phyloP scores from a whole-genome alignment of 2,113 vertebrate genomes.

The Phoxinus phoxinus region DNA sequence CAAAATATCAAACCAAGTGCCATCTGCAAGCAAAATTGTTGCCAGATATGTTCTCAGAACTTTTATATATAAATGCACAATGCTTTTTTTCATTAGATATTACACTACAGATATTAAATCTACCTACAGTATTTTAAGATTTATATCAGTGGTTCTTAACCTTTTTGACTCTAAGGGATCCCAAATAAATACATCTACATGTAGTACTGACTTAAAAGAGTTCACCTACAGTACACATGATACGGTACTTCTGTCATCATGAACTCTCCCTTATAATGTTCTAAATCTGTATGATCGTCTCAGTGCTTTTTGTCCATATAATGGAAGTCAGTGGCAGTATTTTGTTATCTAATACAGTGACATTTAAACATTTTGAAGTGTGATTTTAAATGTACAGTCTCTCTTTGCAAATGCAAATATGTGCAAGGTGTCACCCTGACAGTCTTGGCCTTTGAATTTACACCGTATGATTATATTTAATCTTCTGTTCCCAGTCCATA shows the following conservation, averaged over 20 bases:
- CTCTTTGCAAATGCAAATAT: background rate
- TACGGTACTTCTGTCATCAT: too few species aligned
- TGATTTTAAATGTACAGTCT: background rate
- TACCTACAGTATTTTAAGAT: too few species aligned
- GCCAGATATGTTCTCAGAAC: background rate
- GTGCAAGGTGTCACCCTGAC: constrained; percentile 1
- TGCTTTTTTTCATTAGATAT: background rate
- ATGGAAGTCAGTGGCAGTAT: background rate
- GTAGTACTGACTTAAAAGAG: too few species aligned
- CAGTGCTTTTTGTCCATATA: background rate
- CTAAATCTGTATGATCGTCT: too few species aligned
- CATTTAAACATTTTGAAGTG: too few species aligned
- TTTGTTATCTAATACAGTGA: background rate
- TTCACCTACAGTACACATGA: too few species aligned
- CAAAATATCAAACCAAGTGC: background rate
- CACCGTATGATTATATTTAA: constrained; percentile 44
- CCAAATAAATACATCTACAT: too few species aligned
- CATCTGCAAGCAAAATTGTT: background rate
- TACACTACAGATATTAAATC: too few species aligned
- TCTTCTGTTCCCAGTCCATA: constrained; percentile 39
- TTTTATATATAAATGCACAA: background rate
- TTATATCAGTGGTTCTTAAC: too few species aligned
- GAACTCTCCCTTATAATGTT: too few species aligned
- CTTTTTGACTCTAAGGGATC: too few species aligned
- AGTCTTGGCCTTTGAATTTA: constrained; percentile 1